Evolutionary conservation across 2,113 vertebrate genomes (phyloP).

Genomic region (Andinoacara biseriatus): DNA sequence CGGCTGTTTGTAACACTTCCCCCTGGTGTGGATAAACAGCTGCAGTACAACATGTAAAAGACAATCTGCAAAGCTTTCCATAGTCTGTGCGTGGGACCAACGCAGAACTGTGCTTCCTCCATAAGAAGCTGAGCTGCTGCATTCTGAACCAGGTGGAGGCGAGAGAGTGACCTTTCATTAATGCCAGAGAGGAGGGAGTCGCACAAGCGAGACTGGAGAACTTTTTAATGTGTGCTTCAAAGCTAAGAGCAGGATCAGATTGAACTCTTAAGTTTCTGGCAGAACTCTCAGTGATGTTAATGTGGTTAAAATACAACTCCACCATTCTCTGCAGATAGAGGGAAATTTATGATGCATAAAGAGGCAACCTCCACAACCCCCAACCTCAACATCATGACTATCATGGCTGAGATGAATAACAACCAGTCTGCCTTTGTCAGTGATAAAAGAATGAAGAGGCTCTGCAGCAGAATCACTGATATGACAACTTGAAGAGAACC

Average conservation of each 20-base stretch:
- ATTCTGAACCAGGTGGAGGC: background rate
- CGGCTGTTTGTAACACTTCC: background rate
- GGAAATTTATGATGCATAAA: background rate
- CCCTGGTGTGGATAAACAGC: background rate
- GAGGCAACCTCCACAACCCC: no score
- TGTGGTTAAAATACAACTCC: slow-evolving; percentile 3
- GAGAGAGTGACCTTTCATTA: slow-evolving; percentile 4
- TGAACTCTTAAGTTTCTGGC: background rate
- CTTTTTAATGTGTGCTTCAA: background rate
- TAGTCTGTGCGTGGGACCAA: background rate
- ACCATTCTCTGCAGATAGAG: background rate
- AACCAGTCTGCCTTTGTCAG: background rate
- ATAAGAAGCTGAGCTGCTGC: background rate
- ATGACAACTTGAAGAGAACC: background rate
- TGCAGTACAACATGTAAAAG: background rate
- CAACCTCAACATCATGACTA: background rate
- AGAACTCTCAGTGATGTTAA: background rate
- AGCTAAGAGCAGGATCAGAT: background rate
- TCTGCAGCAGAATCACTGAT: background rate
- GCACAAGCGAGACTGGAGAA: background rate
- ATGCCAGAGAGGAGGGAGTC: background rate
- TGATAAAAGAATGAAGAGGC: background rate
- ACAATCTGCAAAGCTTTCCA: background rate
- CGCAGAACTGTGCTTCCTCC: background rate
- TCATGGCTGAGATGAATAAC: slow-evolving; percentile 3